A percentile compares a stretch with the other conserved stretches of the same genome.
Conservation (phyloP, 1,140 invertebrate genomes). For the Lasioglossum baleicum region DNA sequence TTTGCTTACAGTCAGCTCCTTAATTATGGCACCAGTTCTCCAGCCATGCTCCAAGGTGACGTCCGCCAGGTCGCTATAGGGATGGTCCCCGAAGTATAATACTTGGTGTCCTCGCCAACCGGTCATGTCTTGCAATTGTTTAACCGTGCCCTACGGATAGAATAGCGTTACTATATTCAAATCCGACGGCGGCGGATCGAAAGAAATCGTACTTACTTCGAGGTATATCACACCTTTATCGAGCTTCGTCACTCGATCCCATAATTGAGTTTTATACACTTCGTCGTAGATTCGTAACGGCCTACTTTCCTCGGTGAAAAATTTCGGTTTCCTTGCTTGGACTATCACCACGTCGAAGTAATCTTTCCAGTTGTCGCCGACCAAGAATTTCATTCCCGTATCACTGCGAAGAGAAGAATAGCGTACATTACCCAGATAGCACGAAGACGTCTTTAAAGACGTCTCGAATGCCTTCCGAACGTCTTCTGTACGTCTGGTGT, state of each 20-base stretch:
- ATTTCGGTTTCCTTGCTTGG: slow-evolving; percentile 96
- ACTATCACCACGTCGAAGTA: slow-evolving; percentile 97
- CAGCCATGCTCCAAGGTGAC: slow-evolving; percentile 97
- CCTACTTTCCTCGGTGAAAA: slow-evolving; percentile 95
- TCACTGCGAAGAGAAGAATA: slow-evolving; percentile 84
- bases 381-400: slow-evolving; percentile 93
- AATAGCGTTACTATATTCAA: not conserved
- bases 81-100: slow-evolving; percentile 98
- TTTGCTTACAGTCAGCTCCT: slow-evolving; percentile 88
- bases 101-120: slow-evolving; percentile 96
- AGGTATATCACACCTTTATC: slow-evolving; percentile 95
- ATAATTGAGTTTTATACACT: slow-evolving; percentile 88
- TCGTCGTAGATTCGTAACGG: slow-evolving; percentile 95
- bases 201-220: slow-evolving; percentile 84
- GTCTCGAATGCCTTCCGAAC: no score
- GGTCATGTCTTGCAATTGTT: slow-evolving; percentile 94
- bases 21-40: slow-evolving; percentile 98
- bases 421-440: no score
- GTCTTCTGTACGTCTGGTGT: no score
- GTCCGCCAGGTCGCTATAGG: slow-evolving; percentile 98
- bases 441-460: no score
- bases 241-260: slow-evolving; percentile 93
- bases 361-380: slow-evolving; percentile 93
- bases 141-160: slow-evolving; percentile 90
- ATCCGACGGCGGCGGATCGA: not conserved